Percentiles rank a stretch among this genome's conserved stretches.
phyloP scores from a whole-genome alignment of 2,113 vertebrate species.

The Tringa solitaria region DNA sequence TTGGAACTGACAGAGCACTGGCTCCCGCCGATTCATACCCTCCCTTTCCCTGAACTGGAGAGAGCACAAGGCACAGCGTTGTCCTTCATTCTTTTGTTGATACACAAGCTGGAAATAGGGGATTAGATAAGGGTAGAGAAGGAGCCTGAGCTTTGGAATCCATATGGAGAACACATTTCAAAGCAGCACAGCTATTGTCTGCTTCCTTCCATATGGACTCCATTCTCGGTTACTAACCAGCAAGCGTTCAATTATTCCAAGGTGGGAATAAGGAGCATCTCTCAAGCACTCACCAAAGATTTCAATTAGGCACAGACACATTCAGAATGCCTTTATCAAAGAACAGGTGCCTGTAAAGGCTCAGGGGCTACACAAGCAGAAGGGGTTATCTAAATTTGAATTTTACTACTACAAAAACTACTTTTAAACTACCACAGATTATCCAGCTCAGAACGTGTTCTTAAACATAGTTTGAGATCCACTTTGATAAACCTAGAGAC shows the following conservation, averaged over 20 bases:
- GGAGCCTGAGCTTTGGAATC: not conserved
- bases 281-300: not conserved
- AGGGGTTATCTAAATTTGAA: not conserved
- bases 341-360: not conserved
- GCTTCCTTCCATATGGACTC: not conserved
- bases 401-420: not conserved
- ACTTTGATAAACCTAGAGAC: not conserved
- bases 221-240: not conserved
- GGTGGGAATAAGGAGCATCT: not conserved
- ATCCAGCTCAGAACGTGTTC: not conserved
- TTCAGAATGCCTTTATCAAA: not conserved
- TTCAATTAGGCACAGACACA: not conserved
- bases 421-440: not conserved
- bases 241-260: not conserved
- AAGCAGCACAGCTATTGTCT: not conserved
- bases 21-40: not conserved
- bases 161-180: not conserved
- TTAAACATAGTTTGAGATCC: not conserved
- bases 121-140: not conserved
- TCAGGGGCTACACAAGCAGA: not conserved
- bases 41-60: not conserved
- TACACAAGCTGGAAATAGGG: not conserved
- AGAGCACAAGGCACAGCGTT: accelerated
- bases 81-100: not conserved
- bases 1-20: not conserved